Evolutionary conservation across 2,113 vertebrate species (phyloP).

Genomic region (Saguinus midas): DNA sequence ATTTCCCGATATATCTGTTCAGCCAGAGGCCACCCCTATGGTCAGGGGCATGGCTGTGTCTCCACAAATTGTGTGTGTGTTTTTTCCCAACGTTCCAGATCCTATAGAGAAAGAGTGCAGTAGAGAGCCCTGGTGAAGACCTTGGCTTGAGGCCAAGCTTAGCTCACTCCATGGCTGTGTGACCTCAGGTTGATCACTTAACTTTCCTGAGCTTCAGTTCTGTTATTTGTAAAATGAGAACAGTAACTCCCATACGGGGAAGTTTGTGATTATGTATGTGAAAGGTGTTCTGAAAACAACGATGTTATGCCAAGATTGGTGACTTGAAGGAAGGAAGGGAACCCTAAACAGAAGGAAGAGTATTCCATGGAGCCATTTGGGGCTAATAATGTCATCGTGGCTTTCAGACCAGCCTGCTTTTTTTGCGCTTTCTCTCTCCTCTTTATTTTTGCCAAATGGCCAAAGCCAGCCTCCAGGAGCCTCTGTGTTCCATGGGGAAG

Average conservation of each 20-base stretch:
- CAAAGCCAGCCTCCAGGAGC: background rate
- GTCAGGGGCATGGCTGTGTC: background rate
- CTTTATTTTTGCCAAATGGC: background rate
- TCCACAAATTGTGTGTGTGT: background rate
- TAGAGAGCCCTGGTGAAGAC: background rate
- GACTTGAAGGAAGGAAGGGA: background rate
- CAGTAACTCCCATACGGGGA: background rate
- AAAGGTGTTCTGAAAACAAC: background rate
- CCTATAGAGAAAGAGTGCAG: background rate
- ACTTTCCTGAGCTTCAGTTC: conserved; percentile 4
- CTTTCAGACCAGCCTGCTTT: background rate
- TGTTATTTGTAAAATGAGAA: background rate
- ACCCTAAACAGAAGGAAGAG: background rate
- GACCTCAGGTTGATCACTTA: background rate
- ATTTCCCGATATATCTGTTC: background rate
- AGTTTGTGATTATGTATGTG: background rate
- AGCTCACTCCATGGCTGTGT: background rate
- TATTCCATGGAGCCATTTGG: background rate
- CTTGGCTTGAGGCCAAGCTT: background rate
- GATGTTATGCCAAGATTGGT: background rate
- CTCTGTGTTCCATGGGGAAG: background rate
- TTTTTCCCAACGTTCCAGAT: background rate
- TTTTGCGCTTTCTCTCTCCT: background rate
- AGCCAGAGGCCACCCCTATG: background rate
- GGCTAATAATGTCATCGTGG: background rate